phyloP scores from a whole-genome alignment of 2,113 vertebrate genomes.

The Phrynosoma platyrhinos region DNA sequence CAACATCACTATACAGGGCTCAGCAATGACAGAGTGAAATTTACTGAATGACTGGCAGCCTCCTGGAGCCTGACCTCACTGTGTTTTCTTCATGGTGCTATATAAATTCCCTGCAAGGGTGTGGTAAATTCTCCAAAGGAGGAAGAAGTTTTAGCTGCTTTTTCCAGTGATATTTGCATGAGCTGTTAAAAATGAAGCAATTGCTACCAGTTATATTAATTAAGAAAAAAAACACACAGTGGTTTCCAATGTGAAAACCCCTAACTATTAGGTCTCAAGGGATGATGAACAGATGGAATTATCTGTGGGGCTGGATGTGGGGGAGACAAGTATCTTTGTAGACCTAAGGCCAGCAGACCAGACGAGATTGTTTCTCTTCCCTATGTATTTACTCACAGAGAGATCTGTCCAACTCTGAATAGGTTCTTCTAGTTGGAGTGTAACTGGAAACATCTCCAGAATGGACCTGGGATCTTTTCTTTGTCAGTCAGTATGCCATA shows the following conservation, averaged over 20 bases:
- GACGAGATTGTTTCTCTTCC: too few species aligned
- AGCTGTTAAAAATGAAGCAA: constrained; percentile 1
- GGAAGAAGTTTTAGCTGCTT: background rate
- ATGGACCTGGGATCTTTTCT: background rate
- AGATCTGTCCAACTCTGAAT: too few species aligned
- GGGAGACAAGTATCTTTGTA: too few species aligned
- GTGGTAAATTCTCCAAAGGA: background rate
- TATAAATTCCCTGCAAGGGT: background rate
- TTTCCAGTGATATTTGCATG: background rate
- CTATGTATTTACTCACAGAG: too few species aligned
- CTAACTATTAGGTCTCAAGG: too few species aligned
- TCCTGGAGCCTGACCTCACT: background rate
- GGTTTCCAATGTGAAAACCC: too few species aligned
- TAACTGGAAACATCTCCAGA: too few species aligned
- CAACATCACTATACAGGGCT: background rate
- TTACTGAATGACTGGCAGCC: background rate
- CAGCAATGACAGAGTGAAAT: background rate
- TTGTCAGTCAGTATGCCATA: too few species aligned
- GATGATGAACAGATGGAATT: too few species aligned
- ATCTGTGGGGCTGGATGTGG: too few species aligned
- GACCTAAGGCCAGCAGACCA: too few species aligned
- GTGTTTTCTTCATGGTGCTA: background rate
- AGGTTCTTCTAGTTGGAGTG: too few species aligned
- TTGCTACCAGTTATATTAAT: background rate
- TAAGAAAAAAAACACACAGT: background rate